Evolutionary conservation across 23 tunicate species (phyloP), one percentile per base, ranked within the genome.

Genomic region (Phallusia fumigata): DNA sequence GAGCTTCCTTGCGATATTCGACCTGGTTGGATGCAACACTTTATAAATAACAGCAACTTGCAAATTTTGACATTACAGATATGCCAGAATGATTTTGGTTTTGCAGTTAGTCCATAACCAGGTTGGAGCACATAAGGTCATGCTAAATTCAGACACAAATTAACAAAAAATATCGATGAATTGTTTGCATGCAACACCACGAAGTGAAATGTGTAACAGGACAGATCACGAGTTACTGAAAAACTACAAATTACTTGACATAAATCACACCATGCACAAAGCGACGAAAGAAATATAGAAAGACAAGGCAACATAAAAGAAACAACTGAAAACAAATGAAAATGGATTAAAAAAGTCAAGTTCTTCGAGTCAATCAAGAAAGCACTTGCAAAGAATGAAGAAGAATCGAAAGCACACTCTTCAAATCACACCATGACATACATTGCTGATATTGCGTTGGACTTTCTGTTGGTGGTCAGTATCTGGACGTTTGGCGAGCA

Each of bases 371-470:
- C 8, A 21, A 16, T 8, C 69, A 58, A 58, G 28, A 58, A 8
- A 58, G 69, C 69, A 58, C 69, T 58, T 6, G 5, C 2, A 58
- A 21, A 35, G 58, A 47, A 78, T 10, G 81, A 45, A 35, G 31
- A 5, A 30, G 31, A 74, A 65, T 28, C 11, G 47, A 13, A 58
- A 58, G 28, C 28, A 22, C 69, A 33, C 81, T 31, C 81, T 6
- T 50, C 30, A 78, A 35, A 10, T 40, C 47, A 40, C 47, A 40
- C 47, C 47, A 40, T 53, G 12, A 79, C 95, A 21, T 76, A 94
- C 98, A 79, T 94, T 79, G 87, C 98, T 94, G 82, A 91, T 82
- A 44, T 89, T 85, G 74, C 79, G 78, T 77, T 94, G 98, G 15
- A 85, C 98, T 86, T 94, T 86, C 76, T 89, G 88, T 47, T 80